Conservation (phyloP, 2,113 vertebrate species). For the Trachemys scripta region DNA sequence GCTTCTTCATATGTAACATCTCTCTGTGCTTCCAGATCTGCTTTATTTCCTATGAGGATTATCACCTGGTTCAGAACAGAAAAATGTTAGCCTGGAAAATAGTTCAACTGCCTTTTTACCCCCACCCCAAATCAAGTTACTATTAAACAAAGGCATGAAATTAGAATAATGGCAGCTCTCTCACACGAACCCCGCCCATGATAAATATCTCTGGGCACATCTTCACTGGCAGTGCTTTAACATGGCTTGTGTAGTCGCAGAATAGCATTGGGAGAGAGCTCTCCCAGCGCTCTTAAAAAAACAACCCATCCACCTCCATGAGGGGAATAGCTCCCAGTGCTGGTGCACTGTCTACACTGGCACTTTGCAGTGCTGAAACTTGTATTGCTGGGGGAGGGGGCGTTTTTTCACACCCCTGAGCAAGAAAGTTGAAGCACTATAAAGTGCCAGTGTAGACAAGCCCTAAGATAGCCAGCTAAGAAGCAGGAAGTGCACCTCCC, state of each 20-base stretch:
- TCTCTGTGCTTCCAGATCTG: constrained; percentile 96
- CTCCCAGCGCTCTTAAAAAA: too few species aligned
- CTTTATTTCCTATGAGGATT: constrained; percentile 99
- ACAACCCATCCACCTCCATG: too few species aligned
- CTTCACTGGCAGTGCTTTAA: too few species aligned
- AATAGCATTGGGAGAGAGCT: too few species aligned
- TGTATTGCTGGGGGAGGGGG: too few species aligned
- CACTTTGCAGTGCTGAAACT: too few species aligned
- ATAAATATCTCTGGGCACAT: not conserved
- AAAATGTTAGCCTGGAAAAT: constrained; percentile 18
- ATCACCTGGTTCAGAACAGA: constrained; percentile 88
- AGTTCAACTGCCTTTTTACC: not conserved
- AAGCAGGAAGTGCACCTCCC: not conserved
- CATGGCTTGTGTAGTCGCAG: too few species aligned
- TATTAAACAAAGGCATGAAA: not conserved
- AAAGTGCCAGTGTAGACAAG: too few species aligned
- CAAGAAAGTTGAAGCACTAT: too few species aligned
- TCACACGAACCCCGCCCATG: not conserved
- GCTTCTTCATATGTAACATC: constrained; percentile 99
- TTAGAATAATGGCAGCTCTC: not conserved
- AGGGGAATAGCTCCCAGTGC: too few species aligned
- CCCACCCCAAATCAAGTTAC: not conserved
- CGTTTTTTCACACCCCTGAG: too few species aligned
- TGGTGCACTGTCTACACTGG: too few species aligned
- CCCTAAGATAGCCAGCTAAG: not conserved